Evolutionary conservation across 1,140 invertebrate species (phyloP).

Genomic region (Sinonovacula constricta): DNA sequence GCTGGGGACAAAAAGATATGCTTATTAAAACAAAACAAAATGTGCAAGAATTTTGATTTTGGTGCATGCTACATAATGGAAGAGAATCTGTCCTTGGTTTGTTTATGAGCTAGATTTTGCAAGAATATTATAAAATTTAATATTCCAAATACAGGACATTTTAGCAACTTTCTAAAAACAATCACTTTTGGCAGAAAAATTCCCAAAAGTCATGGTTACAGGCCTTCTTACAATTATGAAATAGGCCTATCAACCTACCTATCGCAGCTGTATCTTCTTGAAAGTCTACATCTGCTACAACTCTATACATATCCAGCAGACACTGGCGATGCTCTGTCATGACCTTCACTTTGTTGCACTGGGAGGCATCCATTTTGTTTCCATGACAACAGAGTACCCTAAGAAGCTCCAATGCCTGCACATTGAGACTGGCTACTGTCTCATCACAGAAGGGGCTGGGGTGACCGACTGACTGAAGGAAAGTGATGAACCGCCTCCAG

Average conservation of each 20-base stretch:
- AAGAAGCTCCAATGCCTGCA: constrained; percentile 6
- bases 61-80: too few relatives aligned
- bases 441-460: constrained; percentile 59
- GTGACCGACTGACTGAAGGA: constrained; percentile 65
- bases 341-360: constrained; percentile 17
- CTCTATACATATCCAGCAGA: background rate
- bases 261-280: background rate
- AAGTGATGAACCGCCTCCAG: constrained; percentile 57
- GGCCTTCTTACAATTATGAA: background rate
- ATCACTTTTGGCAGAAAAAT: background rate
- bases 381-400: background rate
- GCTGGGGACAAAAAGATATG: too few relatives aligned
- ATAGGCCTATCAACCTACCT: constrained; percentile 10
- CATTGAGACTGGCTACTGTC: constrained; percentile 19
- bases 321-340: constrained; percentile 1
- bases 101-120: too few relatives aligned
- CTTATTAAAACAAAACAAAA: too few relatives aligned
- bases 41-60: too few relatives aligned
- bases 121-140: too few relatives aligned
- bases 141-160: background rate
- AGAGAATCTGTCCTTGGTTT: too few relatives aligned
- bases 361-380: background rate
- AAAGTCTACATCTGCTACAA: background rate
- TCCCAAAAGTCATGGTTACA: background rate
- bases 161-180: background rate